Percentiles rank a stretch among this genome's conserved stretches.
Conservation (phyloP, 2,797 vertebrate genomes). For the Brotula barbata region DNA sequence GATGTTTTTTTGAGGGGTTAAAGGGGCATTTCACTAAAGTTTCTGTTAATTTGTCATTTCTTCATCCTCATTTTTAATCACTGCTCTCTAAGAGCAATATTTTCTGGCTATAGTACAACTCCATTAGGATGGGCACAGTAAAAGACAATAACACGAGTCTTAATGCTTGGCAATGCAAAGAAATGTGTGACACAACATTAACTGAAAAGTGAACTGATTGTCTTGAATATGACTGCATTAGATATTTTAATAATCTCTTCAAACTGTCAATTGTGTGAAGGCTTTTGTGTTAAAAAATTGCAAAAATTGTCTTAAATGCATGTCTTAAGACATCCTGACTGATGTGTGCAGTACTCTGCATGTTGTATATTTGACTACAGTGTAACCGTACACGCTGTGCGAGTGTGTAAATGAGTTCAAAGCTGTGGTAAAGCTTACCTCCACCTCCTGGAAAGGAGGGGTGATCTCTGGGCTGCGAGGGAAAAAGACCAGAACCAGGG, state of each 20-base stretch:
- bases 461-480: slow-evolving; percentile 80
- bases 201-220: no score
- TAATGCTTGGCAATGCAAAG: no score
- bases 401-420: background rate
- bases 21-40: slow-evolving; percentile 6
- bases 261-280: no score
- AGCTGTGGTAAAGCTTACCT: slow-evolving; percentile 73
- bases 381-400: background rate
- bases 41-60: slow-evolving; percentile 22
- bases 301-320: no score
- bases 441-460: slow-evolving; percentile 72
- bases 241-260: no score
- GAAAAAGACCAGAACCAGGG: slow-evolving; percentile 81
- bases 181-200: no score
- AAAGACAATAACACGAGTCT: slow-evolving; percentile 8
- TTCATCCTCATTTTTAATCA: slow-evolving; percentile 4
- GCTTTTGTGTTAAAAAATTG: no score
- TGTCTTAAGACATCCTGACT: no score
- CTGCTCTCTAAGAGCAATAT: no score
- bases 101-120: no score
- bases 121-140: slow-evolving; percentile 5
- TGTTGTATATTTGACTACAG: background rate
- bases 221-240: no score
- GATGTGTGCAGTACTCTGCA: no score
- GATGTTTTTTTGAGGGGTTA: background rate